phyloP scores from a whole-genome alignment of 2,113 vertebrate genomes.

The Riparia riparia region DNA sequence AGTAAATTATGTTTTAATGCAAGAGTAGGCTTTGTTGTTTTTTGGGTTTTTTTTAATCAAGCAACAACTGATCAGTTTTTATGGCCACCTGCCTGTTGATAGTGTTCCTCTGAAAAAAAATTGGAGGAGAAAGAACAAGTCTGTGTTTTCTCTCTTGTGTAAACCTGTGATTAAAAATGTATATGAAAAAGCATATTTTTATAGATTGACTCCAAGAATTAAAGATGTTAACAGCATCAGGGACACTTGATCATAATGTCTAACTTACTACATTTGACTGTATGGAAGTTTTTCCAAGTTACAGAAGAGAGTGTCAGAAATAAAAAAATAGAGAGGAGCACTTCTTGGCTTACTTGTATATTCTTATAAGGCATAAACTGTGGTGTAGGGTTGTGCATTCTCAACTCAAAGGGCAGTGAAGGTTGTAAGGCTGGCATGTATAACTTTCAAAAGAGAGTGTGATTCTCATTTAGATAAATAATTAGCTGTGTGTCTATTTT shows the following conservation, averaged over 20 bases:
- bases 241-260: background rate
- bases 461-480: background rate
- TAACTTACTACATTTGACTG: background rate
- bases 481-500: background rate
- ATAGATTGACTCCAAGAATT: background rate
- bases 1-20: background rate
- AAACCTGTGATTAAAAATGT: background rate
- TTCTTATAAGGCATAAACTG: background rate
- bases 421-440: background rate
- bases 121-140: background rate
- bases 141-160: background rate
- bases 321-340: background rate
- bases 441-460: background rate
- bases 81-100: background rate
- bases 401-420: background rate
- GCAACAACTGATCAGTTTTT: background rate
- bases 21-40: background rate
- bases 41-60: background rate
- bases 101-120: background rate
- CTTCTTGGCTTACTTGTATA: background rate
- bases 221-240: background rate
- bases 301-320: background rate
- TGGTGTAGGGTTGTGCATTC: background rate
- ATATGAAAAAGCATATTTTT: background rate
- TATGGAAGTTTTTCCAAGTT: background rate